A percentile compares a stretch with the other conserved stretches of the same genome.
phyloP scores from a whole-genome alignment of 2,888 invertebrate genomes.

The Cephus nigrinus region DNA sequence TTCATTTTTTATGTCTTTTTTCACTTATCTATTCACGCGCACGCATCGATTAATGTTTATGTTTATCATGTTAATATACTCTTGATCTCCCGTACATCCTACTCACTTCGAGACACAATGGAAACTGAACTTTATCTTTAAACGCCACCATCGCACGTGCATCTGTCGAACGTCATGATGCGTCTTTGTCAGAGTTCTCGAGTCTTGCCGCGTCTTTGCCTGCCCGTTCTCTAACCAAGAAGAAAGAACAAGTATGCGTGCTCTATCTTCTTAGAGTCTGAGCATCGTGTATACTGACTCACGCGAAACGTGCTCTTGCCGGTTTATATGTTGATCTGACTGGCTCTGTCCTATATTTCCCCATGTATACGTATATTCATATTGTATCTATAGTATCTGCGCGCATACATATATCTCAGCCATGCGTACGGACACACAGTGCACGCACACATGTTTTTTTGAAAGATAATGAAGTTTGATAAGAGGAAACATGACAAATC shows the following conservation, averaged over 20 bases:
- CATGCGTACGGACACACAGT: background rate
- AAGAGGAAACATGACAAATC: too few species aligned
- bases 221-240: background rate
- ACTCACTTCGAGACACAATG: conserved; percentile 13
- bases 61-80: background rate
- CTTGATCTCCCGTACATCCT: background rate
- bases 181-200: conserved; percentile 13
- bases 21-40: too few species aligned
- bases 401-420: background rate
- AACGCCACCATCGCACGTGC: conserved; percentile 13
- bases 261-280: conserved; percentile 35
- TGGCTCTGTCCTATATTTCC: background rate
- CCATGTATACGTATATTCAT: background rate
- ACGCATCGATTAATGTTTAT: too few species aligned
- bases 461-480: too few species aligned
- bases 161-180: conserved; percentile 14
- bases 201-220: background rate
- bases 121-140: conserved; percentile 26
- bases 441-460: too few species aligned
- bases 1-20: too few species aligned
- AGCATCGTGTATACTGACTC: conserved; percentile 38
- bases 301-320: conserved; percentile 37
- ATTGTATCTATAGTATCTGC: background rate
- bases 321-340: conserved; percentile 33
- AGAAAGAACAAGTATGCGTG: conserved; percentile 16